A percentile compares a stretch with the other conserved stretches of the same genome.
phyloP scores from a whole-genome alignment of 1,140 invertebrate genomes.

The Pachypsylla venusta region DNA sequence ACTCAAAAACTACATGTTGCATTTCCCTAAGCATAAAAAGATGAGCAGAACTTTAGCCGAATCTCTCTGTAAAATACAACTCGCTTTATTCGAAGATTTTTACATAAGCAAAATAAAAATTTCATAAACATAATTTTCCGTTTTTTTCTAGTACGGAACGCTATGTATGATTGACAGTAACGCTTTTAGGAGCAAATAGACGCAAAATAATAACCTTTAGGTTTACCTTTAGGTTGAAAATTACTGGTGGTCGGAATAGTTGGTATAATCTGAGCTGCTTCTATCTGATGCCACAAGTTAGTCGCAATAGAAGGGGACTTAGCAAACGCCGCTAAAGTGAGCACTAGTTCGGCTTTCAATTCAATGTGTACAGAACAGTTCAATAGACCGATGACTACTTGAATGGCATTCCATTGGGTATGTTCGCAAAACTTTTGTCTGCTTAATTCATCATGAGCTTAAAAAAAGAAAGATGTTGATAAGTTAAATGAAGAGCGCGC shows the following conservation, averaged over 20 bases:
- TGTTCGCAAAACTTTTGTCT: constrained; percentile 69
- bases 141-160: no score
- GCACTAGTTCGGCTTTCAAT: constrained; percentile 67
- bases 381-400: constrained; percentile 62
- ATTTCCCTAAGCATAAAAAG: no score
- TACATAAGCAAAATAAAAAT: no score
- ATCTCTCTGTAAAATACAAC: no score
- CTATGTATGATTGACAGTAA: no score
- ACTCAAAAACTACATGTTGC: no score
- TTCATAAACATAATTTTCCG: no score
- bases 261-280: constrained; percentile 65
- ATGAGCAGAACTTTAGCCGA: no score
- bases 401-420: constrained; percentile 64
- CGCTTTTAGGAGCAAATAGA: no score
- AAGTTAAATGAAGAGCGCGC: constrained; percentile 9
- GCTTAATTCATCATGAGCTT: constrained; percentile 54
- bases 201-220: neutral
- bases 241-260: constrained; percentile 46
- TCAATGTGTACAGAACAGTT: constrained; percentile 68
- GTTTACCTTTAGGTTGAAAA: constrained; percentile 45
- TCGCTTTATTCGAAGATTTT: no score
- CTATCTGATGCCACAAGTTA: constrained; percentile 70
- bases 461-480: constrained; percentile 5
- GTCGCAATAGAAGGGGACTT: constrained; percentile 55
- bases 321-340: constrained; percentile 58